A percentile compares a stretch with the other conserved stretches of the same genome.
These are phyloP conservation scores for Cephalopachus bancanus DNA, from an alignment of 2,797 vertebrate genomes.

Conservation along the genomic window DNA sequence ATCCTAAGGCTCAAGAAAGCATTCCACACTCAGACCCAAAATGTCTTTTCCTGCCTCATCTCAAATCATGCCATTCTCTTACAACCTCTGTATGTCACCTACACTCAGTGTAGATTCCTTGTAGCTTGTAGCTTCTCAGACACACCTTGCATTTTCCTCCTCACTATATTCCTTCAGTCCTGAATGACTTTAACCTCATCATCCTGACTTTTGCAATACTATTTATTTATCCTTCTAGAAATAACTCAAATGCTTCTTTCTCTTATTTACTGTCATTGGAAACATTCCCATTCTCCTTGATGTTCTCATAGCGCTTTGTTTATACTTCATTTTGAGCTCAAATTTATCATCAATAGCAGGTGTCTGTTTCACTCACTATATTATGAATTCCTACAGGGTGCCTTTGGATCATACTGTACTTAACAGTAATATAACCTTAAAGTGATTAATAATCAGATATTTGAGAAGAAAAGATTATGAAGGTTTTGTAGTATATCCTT, in stretches of 20 bases:
- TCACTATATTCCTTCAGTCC: constrained; percentile 55
- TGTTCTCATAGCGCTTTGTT: constrained; percentile 55
- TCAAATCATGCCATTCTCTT: neutral
- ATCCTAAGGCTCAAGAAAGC: constrained; percentile 27
- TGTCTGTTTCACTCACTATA: constrained; percentile 11
- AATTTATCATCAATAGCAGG: constrained; percentile 33
- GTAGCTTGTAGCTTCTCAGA: constrained; percentile 48
- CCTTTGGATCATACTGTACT: constrained; percentile 44
- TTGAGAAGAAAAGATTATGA: constrained; percentile 36
- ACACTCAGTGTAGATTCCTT: constrained; percentile 18
- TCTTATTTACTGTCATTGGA: constrained; percentile 49
- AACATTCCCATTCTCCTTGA: constrained; percentile 58
- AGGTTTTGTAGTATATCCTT: neutral
- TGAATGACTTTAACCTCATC: constrained; percentile 49
- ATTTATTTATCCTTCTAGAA: constrained; percentile 76
- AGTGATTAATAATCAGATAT: constrained; percentile 36
- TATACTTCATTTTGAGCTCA: constrained; percentile 62
- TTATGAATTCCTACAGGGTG: constrained; percentile 11
- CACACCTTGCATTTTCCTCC: neutral
- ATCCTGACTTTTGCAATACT: constrained; percentile 46
- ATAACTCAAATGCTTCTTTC: constrained; percentile 68
- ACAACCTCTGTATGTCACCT: neutral
- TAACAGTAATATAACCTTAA: constrained; percentile 45
- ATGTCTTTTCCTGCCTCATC: constrained; percentile 45
- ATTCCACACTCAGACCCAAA: constrained; percentile 22